phyloP scores from a whole-genome alignment of 2,113 vertebrate genomes.

The Ophthalmolycus amberensis region DNA sequence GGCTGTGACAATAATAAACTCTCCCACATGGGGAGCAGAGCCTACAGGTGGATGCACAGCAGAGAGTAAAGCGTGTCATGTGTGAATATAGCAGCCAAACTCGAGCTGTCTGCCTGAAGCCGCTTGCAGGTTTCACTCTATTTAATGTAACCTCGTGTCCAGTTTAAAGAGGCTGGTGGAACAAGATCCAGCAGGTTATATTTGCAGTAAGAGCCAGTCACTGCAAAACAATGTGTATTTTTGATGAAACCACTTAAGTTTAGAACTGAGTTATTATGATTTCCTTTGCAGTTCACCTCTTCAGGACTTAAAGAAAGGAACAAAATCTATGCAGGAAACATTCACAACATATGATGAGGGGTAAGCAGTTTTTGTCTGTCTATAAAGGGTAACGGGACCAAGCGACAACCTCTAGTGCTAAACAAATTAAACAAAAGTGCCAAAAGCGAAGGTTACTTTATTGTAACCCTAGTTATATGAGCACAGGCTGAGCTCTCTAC shows the following conservation, averaged over 20 bases:
- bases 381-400: neutral
- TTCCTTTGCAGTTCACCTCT: neutral
- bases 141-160: conserved; percentile 17
- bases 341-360: neutral
- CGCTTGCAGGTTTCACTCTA: neutral
- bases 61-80: conserved; percentile 4
- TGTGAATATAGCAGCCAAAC: conserved; percentile 4
- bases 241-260: neutral
- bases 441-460: neutral
- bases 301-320: neutral
- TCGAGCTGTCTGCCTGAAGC: conserved; percentile 19
- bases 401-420: neutral
- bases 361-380: neutral
- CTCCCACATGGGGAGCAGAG: conserved; percentile 25
- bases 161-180: neutral
- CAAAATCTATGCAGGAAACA: neutral
- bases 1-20: conserved; percentile 30
- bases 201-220: neutral
- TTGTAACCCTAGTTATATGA: neutral
- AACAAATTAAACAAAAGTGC: neutral
- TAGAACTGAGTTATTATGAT: neutral
- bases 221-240: neutral
- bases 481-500: neutral
- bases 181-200: conserved; percentile 16
- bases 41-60: conserved; percentile 40